Percentiles rank a stretch among this genome's conserved stretches.
Evolutionary conservation across 2,113 vertebrate species (phyloP).

Genomic region (Monopterus albus): DNA sequence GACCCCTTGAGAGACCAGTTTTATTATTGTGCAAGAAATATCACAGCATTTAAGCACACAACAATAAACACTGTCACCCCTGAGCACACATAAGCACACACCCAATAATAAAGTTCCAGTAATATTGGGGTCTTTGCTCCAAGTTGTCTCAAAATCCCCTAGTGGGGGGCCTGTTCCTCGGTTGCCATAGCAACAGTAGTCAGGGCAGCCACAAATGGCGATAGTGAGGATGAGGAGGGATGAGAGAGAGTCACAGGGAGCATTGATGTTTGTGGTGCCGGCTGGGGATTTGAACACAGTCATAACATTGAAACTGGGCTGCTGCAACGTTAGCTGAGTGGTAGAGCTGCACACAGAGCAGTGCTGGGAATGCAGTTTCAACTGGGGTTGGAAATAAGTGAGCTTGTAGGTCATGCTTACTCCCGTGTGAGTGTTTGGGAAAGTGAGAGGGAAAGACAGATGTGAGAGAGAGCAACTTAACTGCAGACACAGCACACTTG

Average conservation of each 20-base stretch:
- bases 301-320: conserved; percentile 62
- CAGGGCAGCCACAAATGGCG: conserved; percentile 62
- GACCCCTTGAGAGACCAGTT: conserved; percentile 25
- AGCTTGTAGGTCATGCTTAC: conserved; percentile 76
- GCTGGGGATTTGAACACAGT: conserved; percentile 63
- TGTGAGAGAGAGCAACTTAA: conserved; percentile 38
- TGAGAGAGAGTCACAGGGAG: conserved; percentile 42
- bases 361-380: conserved; percentile 50
- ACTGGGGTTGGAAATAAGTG: conserved; percentile 68
- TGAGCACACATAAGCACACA: conserved; percentile 47
- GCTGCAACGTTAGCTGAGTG: conserved; percentile 38
- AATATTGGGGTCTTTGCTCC: conserved; percentile 71
- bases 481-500: conserved; percentile 49
- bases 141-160: conserved; percentile 74
- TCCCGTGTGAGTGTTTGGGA: conserved; percentile 37
- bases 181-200: conserved; percentile 76
- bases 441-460: conserved; percentile 2
- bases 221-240: conserved; percentile 58
- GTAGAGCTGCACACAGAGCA: conserved; percentile 25
- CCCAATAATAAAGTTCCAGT: conserved; percentile 71
- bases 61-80: conserved; percentile 60
- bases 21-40: conserved; percentile 44
- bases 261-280: conserved; percentile 63
- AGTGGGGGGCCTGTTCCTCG: conserved; percentile 62
- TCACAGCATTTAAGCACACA: conserved; percentile 37